Conservation (phyloP, 2,113 vertebrate genomes). For the Perca flavescens region DNA sequence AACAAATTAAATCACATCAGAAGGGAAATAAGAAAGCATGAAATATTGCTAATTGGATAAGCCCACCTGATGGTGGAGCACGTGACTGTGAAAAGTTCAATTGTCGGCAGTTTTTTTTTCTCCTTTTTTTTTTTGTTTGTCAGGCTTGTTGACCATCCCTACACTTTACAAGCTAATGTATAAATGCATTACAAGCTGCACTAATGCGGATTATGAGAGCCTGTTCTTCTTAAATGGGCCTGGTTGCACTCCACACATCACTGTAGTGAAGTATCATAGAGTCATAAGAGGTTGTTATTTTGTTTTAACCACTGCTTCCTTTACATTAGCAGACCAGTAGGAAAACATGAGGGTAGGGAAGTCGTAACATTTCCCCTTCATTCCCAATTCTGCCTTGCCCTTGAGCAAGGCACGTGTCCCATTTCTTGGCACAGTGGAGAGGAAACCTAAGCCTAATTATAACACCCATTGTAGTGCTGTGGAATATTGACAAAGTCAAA, state of each 20-base stretch:
- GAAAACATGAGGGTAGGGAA: background rate
- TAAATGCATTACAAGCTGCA: conserved; percentile 23
- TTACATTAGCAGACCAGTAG: background rate
- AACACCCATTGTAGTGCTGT: background rate
- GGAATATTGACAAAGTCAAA: background rate
- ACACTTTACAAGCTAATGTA: background rate
- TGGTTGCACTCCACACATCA: conserved; percentile 6
- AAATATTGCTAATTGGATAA: conserved; percentile 52
- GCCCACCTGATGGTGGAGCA: conserved; percentile 43
- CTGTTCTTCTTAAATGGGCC: conserved; percentile 12
- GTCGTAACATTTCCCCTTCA: background rate
- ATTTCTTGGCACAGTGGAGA: background rate
- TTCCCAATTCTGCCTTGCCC: background rate
- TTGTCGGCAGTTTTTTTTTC: background rate
- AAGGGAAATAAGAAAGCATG: conserved; percentile 49
- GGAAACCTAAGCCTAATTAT: background rate
- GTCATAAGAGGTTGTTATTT: background rate
- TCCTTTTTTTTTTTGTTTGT: background rate
- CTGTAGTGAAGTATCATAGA: background rate
- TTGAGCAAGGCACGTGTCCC: conserved; percentile 7
- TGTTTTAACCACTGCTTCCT: background rate
- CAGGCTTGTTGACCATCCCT: conserved; percentile 19
- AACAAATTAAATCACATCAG: conserved; percentile 57
- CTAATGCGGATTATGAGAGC: conserved; percentile 12
- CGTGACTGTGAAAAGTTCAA: conserved; percentile 35